Evolutionary conservation across 2,113 vertebrate genomes (phyloP).

Genomic region (Diphyllodes magnificus): DNA sequence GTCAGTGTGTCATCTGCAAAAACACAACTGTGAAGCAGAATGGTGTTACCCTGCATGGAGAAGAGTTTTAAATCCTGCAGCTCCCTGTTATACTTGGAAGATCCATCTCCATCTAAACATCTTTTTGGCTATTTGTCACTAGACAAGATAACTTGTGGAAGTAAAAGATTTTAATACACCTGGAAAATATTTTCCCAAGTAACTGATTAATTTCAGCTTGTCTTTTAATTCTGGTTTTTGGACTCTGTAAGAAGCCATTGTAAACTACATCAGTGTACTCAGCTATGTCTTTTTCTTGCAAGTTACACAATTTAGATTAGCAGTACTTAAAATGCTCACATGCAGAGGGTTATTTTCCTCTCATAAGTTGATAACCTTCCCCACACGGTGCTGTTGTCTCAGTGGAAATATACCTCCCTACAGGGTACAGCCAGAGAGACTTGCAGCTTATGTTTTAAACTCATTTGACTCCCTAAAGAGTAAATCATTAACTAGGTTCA

Average conservation of each 20-base stretch:
- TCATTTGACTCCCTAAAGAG: not conserved
- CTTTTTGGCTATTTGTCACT: not conserved
- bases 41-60: not conserved
- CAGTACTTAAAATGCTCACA: not conserved
- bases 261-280: not conserved
- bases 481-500: not conserved
- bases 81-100: not conserved
- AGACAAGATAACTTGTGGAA: not conserved
- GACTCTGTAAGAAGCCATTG: not conserved
- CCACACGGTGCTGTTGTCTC: not conserved
- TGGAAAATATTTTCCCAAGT: not conserved
- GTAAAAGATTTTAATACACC: not conserved
- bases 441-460: not conserved
- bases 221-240: not conserved
- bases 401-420: not conserved
- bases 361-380: not conserved
- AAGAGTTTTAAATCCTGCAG: not conserved
- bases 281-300: not conserved
- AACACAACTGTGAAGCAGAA: not conserved
- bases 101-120: not conserved
- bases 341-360: not conserved
- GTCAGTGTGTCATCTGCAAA: not conserved
- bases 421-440: not conserved
- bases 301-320: not conserved
- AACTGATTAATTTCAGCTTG: not conserved